Percentiles rank a stretch among this genome's conserved stretches.
These are phyloP conservation scores for Aphelinus atriplicis DNA, from an alignment of 1,140 invertebrate species.

Conservation along the genomic window DNA sequence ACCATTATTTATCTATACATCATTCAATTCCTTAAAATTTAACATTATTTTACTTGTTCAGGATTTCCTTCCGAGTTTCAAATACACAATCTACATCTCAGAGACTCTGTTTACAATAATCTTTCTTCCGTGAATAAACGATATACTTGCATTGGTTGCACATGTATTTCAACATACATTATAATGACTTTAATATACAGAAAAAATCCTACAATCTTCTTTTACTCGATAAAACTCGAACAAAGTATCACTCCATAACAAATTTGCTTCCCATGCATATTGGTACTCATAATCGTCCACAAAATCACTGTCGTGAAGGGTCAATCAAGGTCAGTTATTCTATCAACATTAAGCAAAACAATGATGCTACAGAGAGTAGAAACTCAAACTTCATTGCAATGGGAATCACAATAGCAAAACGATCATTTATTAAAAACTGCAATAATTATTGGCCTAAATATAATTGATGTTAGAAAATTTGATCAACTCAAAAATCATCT, in stretches of 20 bases:
- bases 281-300: conserved; percentile 28
- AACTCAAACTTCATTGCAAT: conserved; percentile 24
- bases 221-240: conserved; percentile 43
- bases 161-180: conserved; percentile 40
- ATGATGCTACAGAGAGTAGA: conserved; percentile 33
- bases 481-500: conserved; percentile 18
- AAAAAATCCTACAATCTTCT: conserved; percentile 31
- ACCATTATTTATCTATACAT: conserved; percentile 3
- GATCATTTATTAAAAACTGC: conserved; percentile 23
- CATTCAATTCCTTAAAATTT: conserved; percentile 25
- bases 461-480: conserved; percentile 21
- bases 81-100: conserved; percentile 18
- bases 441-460: background rate
- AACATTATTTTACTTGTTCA: conserved; percentile 3
- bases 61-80: conserved; percentile 7
- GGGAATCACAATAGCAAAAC: conserved; percentile 26
- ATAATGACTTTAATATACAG: conserved; percentile 37
- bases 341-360: conserved; percentile 33
- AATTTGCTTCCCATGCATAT: conserved; percentile 20
- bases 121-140: conserved; percentile 11
- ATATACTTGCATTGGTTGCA: conserved; percentile 34
- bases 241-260: conserved; percentile 33
- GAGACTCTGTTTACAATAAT: conserved; percentile 1
- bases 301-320: conserved; percentile 35
- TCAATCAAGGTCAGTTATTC: conserved; percentile 31